Percentiles rank a stretch among this genome's conserved stretches.
Conservation (phyloP, 2,797 vertebrate genomes). For the Labroides dimidiatus region DNA sequence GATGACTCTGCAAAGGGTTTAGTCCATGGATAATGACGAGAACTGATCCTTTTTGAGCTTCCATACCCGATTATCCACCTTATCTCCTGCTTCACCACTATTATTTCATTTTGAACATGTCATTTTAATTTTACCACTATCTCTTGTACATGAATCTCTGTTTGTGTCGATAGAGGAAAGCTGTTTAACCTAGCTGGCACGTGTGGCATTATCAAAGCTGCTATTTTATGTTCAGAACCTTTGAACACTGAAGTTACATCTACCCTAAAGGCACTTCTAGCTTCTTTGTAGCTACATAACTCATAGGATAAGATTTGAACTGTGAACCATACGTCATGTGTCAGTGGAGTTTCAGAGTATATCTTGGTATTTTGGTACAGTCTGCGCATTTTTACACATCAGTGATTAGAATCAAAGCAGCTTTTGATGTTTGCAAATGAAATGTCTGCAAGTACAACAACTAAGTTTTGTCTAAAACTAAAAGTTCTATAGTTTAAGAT, state of each 20-base stretch:
- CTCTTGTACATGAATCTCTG: constrained; percentile 1
- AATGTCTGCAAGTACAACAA: not conserved
- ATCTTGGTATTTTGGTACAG: not conserved
- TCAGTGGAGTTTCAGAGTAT: not conserved
- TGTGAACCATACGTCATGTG: not conserved
- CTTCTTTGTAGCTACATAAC: not conserved
- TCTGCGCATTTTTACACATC: not conserved
- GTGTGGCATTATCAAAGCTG: not conserved
- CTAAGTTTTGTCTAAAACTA: too few relatives aligned
- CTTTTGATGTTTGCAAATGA: not conserved
- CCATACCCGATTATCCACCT: not conserved
- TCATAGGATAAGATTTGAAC: not conserved
- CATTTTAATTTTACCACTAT: not conserved
- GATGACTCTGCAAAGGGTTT: not conserved
- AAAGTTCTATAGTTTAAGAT: not conserved
- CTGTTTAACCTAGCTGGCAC: not conserved
- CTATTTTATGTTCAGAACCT: not conserved
- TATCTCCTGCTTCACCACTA: not conserved
- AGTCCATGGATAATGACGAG: not conserved
- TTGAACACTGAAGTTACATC: not conserved
- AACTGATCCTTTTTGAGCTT: not conserved
- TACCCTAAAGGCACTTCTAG: not conserved
- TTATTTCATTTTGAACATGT: constrained; percentile 7
- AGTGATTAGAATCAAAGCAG: not conserved
- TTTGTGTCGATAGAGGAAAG: constrained; percentile 4